These are phyloP conservation scores for Dicyrtomina minuta DNA, from an alignment of 2,888 invertebrate genomes.

Conservation along the genomic window DNA sequence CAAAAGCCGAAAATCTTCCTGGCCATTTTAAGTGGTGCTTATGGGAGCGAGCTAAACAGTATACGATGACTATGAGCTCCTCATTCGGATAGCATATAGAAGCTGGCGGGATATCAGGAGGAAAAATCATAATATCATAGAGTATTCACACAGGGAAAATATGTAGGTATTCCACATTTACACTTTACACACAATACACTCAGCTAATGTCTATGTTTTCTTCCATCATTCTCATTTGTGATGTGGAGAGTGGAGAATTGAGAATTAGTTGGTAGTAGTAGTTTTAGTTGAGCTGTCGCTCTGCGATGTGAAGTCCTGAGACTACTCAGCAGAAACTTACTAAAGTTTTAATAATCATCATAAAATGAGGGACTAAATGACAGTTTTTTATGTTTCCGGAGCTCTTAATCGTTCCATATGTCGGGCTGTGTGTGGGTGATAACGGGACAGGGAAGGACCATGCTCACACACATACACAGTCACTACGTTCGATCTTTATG, in stretches of 20 bases:
- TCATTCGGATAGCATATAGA: too few species aligned
- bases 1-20: too few species aligned
- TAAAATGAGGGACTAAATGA: conserved; percentile 32
- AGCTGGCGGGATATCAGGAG: too few species aligned
- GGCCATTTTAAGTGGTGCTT: too few species aligned
- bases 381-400: conserved; percentile 33
- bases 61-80: too few species aligned
- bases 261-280: background rate
- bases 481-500: conserved; percentile 28
- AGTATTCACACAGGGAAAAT: too few species aligned
- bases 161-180: too few species aligned
- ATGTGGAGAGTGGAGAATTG: background rate
- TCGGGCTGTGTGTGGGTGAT: conserved; percentile 10
- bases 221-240: background rate
- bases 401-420: conserved; percentile 20
- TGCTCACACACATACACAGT: background rate
- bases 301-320: background rate
- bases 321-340: background rate
- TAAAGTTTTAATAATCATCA: conserved; percentile 24
- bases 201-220: background rate
- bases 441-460: conserved; percentile 21
- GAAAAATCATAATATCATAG: too few species aligned
- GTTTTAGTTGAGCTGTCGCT: background rate
- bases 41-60: too few species aligned
- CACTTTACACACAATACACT: background rate